These are phyloP conservation scores for Hapalemur alaotrensis DNA, from an alignment of 2,797 vertebrate genomes.

Conservation along the genomic window DNA sequence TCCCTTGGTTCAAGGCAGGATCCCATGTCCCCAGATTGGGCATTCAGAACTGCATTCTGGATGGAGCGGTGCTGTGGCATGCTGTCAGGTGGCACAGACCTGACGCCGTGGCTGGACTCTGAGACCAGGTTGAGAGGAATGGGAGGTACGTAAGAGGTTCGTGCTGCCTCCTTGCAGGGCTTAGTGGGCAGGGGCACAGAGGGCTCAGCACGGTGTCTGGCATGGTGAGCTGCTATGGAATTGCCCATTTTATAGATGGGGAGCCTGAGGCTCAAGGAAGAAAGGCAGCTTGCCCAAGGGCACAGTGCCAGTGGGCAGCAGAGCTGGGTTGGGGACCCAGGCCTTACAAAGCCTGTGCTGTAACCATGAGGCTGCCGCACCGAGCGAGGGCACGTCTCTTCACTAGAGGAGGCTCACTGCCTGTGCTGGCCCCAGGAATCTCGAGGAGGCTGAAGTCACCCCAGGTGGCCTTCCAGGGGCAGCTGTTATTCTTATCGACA, in stretches of 20 bases:
- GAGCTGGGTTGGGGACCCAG: background rate
- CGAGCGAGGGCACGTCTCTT: background rate
- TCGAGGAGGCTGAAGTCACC: background rate
- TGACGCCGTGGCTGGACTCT: background rate
- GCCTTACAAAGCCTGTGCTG: no score
- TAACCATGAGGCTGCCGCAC: background rate
- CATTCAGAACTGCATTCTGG: background rate
- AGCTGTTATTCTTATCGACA: background rate
- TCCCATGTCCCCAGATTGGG: background rate
- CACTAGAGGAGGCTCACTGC: no score
- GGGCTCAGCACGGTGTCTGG: background rate
- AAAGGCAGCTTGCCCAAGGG: background rate
- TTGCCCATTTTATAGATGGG: background rate
- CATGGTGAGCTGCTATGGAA: background rate
- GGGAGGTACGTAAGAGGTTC: no score
- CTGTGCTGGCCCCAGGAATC: background rate
- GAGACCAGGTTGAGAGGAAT: background rate
- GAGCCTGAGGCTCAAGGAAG: background rate
- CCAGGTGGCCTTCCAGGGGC: background rate
- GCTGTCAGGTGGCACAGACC: background rate
- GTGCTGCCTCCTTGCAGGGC: background rate
- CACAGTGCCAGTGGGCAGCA: background rate
- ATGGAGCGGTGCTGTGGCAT: no score
- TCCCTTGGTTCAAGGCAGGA: background rate
- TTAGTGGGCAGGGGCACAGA: background rate